Evolutionary conservation across 2,888 invertebrate species (phyloP).

Genomic region (Alloplasta piceator): DNA sequence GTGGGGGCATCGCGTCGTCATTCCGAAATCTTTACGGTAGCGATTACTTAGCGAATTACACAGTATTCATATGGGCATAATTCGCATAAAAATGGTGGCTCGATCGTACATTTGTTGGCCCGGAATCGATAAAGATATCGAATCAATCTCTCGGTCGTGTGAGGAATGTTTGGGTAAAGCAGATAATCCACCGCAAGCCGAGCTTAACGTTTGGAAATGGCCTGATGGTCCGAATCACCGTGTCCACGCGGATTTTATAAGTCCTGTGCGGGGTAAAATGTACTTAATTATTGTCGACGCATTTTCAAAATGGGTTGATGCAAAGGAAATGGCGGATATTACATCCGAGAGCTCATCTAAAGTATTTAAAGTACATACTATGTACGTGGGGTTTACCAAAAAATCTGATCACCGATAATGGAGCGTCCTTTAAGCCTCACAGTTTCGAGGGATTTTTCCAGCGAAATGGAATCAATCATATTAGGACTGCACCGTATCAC

Average conservation of each 20-base stretch:
- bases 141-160: slow-evolving; percentile 61
- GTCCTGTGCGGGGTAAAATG: slow-evolving; percentile 54
- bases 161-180: slow-evolving; percentile 56
- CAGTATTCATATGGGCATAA: slow-evolving; percentile 57
- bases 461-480: no score
- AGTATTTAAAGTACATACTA: slow-evolving; percentile 48
- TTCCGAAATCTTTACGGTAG: slow-evolving; percentile 40
- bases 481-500: no score
- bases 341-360: slow-evolving; percentile 51
- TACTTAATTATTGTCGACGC: slow-evolving; percentile 59
- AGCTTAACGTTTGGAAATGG: slow-evolving; percentile 66
- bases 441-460: slow-evolving; percentile 30
- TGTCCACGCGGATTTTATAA: slow-evolving; percentile 64
- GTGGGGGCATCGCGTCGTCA: slow-evolving; percentile 58
- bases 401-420: slow-evolving; percentile 50
- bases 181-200: slow-evolving; percentile 59
- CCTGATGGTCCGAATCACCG: slow-evolving; percentile 62
- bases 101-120: slow-evolving; percentile 68
- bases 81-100: slow-evolving; percentile 63
- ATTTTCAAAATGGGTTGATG: slow-evolving; percentile 68
- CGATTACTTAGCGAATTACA: slow-evolving; percentile 62
- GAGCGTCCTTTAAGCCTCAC: slow-evolving; percentile 29
- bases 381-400: slow-evolving; percentile 50
- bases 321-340: slow-evolving; percentile 45
- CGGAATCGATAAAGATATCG: slow-evolving; percentile 63